Evolutionary conservation across 2,113 vertebrate species (phyloP), one percentile per base, ranked within the genome.

Genomic region (Octodon degus): DNA sequence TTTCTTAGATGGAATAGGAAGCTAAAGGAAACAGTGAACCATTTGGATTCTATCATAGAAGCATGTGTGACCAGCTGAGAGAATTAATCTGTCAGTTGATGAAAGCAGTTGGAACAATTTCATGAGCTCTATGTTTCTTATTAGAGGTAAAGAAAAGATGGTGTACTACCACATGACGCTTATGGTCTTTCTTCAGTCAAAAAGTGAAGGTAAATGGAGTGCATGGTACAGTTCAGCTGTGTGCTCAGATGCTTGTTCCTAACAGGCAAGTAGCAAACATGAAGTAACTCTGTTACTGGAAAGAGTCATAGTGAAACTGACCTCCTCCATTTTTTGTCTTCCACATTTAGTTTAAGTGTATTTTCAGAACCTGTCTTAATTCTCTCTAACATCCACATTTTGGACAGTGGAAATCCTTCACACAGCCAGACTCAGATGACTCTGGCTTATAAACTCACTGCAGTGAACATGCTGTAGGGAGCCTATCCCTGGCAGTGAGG

Each of bases 311-410:
- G 25, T 4, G n/a, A 90, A 74, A 17, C 10, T 88, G 47, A 17
- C 80, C 22, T 80, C 79, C 72, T 77, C 53, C 53, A 55, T 55
- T 55, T 55, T 55, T 55, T 16, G 24, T 74, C 55, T 88, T 93
- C 40, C 1, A 24, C 47, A 77, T 81, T 93, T 77, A 90, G 90
- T 93, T 87, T 32, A 84, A 85, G 25, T 82, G 17, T 37, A 58
- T 92, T 90, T 94, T 81, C 34, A 94, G 77, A 90, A 89, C 81
- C 50, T 83, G 16, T 86, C 87, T 86, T 92, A 62, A 47, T 80
- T 90, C 58, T 90, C 84, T 93, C 70, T 77, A 34, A 40, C 80
- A 14, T 65, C 6, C 1, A 5, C 70, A 13, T 37, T 53, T 77
- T 89, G 32, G 4, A 84, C 19, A 47, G 30, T 62, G 9, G 24